These are phyloP conservation scores for Tetrax tetrax DNA, from an alignment of 2,113 vertebrate genomes.

Conservation along the genomic window DNA sequence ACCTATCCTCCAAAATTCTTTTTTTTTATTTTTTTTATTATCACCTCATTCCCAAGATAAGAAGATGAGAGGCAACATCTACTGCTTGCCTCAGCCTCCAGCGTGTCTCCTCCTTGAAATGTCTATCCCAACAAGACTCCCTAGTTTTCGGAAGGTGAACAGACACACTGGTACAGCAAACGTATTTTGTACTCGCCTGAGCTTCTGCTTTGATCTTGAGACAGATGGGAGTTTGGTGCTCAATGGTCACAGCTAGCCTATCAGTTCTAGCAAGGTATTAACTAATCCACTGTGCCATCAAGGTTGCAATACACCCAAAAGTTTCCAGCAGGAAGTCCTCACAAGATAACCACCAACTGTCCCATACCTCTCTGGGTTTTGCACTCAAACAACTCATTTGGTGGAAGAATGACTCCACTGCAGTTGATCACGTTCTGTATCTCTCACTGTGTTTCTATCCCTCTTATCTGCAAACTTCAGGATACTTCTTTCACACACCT, in stretches of 20 bases:
- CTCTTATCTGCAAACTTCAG: neutral
- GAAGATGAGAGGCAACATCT: neutral
- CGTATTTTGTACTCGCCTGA: neutral
- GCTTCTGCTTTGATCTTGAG: neutral
- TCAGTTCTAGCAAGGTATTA: neutral
- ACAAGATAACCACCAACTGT: neutral
- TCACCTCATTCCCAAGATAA: neutral
- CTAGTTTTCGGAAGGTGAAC: neutral
- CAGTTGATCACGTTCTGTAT: neutral
- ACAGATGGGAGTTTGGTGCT: neutral
- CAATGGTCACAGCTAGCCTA: fast-evolving
- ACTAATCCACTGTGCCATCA: neutral
- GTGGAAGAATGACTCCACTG: neutral
- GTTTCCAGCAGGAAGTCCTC: neutral
- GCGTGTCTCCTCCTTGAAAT: neutral
- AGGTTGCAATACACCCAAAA: neutral
- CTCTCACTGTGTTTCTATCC: neutral
- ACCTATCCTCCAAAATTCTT: neutral
- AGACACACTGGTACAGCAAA: neutral
- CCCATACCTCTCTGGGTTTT: neutral
- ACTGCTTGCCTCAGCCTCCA: neutral
- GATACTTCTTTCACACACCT: neutral
- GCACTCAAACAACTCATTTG: neutral
- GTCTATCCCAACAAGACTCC: neutral
- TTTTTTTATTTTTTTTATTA: neutral